phyloP scores from a whole-genome alignment of 1,140 invertebrate species.

The Eueides isabella region DNA sequence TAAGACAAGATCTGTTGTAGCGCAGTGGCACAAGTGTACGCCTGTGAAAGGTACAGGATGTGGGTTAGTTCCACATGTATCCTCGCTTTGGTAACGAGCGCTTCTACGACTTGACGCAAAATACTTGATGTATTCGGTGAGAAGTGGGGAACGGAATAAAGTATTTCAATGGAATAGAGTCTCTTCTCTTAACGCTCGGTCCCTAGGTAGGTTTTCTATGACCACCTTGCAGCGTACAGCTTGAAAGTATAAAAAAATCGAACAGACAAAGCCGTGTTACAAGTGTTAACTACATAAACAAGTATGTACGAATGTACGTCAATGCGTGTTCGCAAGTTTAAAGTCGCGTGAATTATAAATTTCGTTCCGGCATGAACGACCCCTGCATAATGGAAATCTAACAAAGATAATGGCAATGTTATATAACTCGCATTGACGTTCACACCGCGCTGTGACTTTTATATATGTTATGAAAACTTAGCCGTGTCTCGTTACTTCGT shows the following conservation, averaged over 20 bases:
- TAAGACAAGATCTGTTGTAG: too few relatives aligned
- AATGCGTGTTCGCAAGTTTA: not conserved
- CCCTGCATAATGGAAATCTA: constrained; percentile 31
- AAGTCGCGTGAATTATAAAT: constrained; percentile 23
- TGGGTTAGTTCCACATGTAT: not conserved
- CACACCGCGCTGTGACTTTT: not conserved
- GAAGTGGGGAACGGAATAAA: too few relatives aligned
- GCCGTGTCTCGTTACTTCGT: not conserved
- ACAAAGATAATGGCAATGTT: constrained; percentile 31
- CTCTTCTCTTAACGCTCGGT: not conserved
- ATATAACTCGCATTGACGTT: constrained; percentile 12
- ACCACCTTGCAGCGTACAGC: not conserved
- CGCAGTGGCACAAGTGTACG: too few relatives aligned
- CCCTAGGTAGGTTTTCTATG: too few relatives aligned
- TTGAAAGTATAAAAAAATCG: not conserved
- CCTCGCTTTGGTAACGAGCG: not conserved
- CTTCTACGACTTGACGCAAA: too few relatives aligned
- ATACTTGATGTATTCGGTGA: too few relatives aligned
- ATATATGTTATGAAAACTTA: not conserved
- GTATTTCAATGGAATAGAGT: not conserved
- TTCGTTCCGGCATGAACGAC: constrained; percentile 24
- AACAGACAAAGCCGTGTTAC: too few relatives aligned
- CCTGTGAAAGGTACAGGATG: too few relatives aligned
- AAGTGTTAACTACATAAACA: not conserved
- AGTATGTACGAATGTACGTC: not conserved